A percentile compares a stretch with the other conserved stretches of the same genome.
These are phyloP conservation scores for Tachysurus vachellii DNA, from an alignment of 2,113 vertebrate genomes.

Conservation along the genomic window DNA sequence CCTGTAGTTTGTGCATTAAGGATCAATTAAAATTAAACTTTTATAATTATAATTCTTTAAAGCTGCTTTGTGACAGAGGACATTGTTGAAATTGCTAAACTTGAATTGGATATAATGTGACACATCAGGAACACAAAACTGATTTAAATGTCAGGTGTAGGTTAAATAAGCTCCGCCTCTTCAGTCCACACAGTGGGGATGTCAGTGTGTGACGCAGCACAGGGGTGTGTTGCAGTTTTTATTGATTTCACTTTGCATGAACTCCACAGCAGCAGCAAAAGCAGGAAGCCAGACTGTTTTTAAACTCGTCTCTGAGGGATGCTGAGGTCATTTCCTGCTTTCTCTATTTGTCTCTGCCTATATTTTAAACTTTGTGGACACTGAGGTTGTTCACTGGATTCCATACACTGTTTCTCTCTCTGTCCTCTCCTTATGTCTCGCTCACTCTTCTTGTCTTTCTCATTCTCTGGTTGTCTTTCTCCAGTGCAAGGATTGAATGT, in stretches of 20 bases:
- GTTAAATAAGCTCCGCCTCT: not conserved
- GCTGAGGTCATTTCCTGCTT: conserved; percentile 24
- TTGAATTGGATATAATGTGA: not conserved
- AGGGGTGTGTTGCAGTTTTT: not conserved
- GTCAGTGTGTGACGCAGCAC: not conserved
- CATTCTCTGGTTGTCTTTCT: not conserved
- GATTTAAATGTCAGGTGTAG: not conserved
- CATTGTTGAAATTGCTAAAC: not conserved
- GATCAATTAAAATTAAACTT: too few species aligned
- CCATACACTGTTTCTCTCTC: not conserved
- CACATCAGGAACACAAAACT: not conserved
- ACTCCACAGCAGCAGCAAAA: not conserved
- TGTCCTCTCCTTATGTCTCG: not conserved
- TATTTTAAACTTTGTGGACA: conserved; percentile 18
- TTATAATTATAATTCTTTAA: not conserved
- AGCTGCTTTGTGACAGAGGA: not conserved
- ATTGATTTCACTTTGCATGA: conserved; percentile 10
- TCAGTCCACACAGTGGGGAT: not conserved
- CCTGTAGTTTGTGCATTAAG: not conserved
- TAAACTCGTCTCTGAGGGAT: conserved; percentile 19
- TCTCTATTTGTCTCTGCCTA: not conserved
- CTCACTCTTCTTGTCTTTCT: not conserved
- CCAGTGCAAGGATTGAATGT: not conserved
- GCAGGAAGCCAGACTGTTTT: conserved; percentile 13
- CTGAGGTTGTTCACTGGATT: not conserved